Conservation (phyloP, 1,140 invertebrate species). For the Parapsyche elsis region DNA sequence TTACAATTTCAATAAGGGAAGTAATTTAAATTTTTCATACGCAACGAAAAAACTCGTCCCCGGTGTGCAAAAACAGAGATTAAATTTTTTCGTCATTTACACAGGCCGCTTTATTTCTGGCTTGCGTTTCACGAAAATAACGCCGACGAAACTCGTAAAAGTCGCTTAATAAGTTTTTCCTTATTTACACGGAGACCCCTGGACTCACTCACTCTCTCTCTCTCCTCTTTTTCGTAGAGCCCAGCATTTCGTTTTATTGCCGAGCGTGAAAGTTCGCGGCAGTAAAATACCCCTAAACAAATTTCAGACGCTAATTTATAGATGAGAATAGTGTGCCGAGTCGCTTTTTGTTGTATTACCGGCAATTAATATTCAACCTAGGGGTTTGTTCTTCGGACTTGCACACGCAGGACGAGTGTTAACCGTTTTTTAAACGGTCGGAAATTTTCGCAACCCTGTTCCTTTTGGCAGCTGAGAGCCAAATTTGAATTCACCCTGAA, state of each 20-base stretch:
- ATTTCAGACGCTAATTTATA: not conserved
- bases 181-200: conserved; percentile 1
- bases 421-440: too few relatives aligned
- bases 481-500: not conserved
- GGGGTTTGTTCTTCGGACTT: too few relatives aligned
- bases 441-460: too few relatives aligned
- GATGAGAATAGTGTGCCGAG: not conserved
- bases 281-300: conserved; percentile 5
- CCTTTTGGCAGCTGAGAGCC: too few relatives aligned
- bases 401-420: too few relatives aligned
- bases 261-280: conserved; percentile 25
- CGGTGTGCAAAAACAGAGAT: conserved; percentile 17
- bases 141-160: conserved; percentile 27
- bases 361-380: too few relatives aligned
- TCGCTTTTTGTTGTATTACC: not conserved
- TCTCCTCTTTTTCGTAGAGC: not conserved
- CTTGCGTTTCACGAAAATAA: conserved; percentile 8
- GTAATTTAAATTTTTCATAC: conserved; percentile 14
- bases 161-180: conserved; percentile 29
- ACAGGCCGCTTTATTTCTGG: not conserved
- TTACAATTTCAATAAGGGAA: not conserved
- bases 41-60: not conserved
- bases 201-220: not conserved
- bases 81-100: not conserved
- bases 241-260: conserved; percentile 19